These are phyloP conservation scores for Stichodactyla mertensii DNA, from an alignment of 64 coral and sea anemone species.

Conservation along the genomic window DNA sequence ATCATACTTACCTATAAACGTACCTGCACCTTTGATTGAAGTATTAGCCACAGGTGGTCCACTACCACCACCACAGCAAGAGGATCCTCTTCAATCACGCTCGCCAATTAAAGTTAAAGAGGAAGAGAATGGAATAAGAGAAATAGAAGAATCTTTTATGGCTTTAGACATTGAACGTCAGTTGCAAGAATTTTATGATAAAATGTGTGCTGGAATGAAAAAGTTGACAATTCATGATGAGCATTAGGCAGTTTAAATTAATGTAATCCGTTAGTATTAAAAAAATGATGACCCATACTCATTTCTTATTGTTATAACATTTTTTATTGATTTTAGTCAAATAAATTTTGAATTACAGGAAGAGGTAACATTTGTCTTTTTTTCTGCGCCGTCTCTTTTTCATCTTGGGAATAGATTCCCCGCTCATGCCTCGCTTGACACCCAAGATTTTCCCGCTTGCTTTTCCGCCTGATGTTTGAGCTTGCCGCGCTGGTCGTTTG, in stretches of 20 bases:
- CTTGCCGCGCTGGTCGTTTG: background rate
- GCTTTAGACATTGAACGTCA: conserved; percentile 8
- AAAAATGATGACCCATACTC: background rate
- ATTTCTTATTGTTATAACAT: background rate
- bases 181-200: background rate
- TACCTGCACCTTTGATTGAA: background rate
- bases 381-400: too few relatives aligned
- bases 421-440: background rate
- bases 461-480: background rate
- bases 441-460: background rate
- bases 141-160: background rate
- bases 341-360: too few relatives aligned
- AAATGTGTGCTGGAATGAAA: conserved; percentile 2
- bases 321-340: background rate
- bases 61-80: background rate
- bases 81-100: background rate
- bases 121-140: background rate
- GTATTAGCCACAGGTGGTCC: background rate
- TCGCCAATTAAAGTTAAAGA: background rate
- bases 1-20: background rate
- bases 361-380: too few relatives aligned
- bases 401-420: background rate
- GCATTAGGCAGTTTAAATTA: background rate
- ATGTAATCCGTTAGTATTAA: background rate
- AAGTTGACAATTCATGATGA: background rate